Evolutionary conservation across 2,888 invertebrate genomes (phyloP).

Genomic region (Caenorhabditis angaria): DNA sequence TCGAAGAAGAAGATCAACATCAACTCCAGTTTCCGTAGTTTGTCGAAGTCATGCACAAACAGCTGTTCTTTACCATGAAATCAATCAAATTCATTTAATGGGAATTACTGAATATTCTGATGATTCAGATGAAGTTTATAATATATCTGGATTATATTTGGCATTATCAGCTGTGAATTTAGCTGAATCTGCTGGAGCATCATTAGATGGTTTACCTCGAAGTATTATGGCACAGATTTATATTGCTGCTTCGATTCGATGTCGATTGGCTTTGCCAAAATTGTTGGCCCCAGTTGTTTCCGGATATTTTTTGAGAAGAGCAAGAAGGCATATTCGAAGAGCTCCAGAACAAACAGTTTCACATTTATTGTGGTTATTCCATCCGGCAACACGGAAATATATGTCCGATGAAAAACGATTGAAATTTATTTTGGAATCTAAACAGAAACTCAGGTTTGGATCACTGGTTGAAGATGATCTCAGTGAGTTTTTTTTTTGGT

Average conservation of each 20-base stretch:
- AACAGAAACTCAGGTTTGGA: constrained; percentile 22
- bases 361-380: constrained; percentile 63
- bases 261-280: constrained; percentile 58
- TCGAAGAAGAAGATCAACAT: constrained; percentile 39
- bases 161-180: constrained; percentile 69
- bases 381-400: constrained; percentile 61
- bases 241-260: constrained; percentile 47
- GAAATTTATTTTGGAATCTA: constrained; percentile 22
- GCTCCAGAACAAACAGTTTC: constrained; percentile 48
- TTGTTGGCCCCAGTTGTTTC: constrained; percentile 56
- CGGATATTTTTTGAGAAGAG: constrained; percentile 67
- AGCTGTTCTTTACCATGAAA: constrained; percentile 69
- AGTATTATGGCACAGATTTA: constrained; percentile 55
- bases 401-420: constrained; percentile 45
- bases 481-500: too few relatives aligned
- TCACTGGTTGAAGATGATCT: constrained; percentile 38
- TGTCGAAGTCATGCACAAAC: constrained; percentile 69
- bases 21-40: constrained; percentile 60
- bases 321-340: constrained; percentile 61
- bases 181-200: constrained; percentile 67
- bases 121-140: constrained; percentile 20
- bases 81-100: constrained; percentile 66
- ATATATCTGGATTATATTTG: constrained; percentile 61
- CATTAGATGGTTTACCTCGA: constrained; percentile 51
- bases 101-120: constrained; percentile 49